Evolutionary conservation across 2,113 vertebrate species (phyloP), one percentile per base, ranked within the genome.

Genomic region (Rhinogobius similis): DNA sequence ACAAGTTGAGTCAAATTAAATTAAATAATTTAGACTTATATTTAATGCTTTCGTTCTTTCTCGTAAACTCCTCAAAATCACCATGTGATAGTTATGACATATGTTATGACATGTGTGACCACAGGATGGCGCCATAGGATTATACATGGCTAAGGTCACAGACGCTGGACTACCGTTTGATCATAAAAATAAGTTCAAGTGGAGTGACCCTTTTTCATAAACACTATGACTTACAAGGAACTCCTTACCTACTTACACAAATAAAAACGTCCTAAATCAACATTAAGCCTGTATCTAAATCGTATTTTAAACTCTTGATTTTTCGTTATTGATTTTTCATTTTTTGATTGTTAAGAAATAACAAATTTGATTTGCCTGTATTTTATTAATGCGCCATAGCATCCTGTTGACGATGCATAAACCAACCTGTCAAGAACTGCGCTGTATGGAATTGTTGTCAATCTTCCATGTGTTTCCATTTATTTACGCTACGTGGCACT

Each of bases 41-140:
- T 20, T 46, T 18, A 41, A 41, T 14, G 39, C 39, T 41, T 13
- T 41, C 10, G 2, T 41, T 7, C 11, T 36, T 8, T 3, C 1
- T 8, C 32, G 5, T 44, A 44, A 6, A 18, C 43, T 18, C 1
- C 48, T 21, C 9, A 52, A 52, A 23, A 14, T 14, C 23, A 29
- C 2, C 26, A 9, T 12, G 13, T 58, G 53, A 26, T 27, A 27
- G 53, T 7, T 56, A 62, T 27, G 39, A 27, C 55, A 48, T 7
- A 5, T 7, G 32, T 36, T 32, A 32, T 32, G 29, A 32, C 29
- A 32, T 8, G 21, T 21, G 6, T 50, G 2, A 66, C 78, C 89
- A 82, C 79, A 76, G 76, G 90, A 82, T 87, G 89, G 88, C 81
- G 41, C 48, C 44, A 84, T 26, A 91, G 83, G 88, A 92, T 82